Base-by-base conservation (phyloP, 2,888 invertebrate species). In the Phytoseiulus persimilis region DNA sequence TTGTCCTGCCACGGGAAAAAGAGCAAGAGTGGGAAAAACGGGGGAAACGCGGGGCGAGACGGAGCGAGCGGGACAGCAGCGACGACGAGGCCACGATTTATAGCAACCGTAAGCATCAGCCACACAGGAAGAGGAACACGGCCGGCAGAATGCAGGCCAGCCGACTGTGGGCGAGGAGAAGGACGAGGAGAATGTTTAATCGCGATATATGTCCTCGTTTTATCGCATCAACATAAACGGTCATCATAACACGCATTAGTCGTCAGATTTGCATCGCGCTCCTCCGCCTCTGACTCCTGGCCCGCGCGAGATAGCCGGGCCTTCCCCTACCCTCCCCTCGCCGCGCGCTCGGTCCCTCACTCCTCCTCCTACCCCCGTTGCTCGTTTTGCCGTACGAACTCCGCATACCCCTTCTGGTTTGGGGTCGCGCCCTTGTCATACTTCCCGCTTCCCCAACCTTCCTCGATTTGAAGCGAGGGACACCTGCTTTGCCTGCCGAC, bases 151-250 rank as follows among this genome's bases (percentile, higher is more conserved):
- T 46, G 46, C 46, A 46, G 46, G 9, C 9, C 9, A 65, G 65
- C 18, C 14, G 18, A 18, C 23, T 18, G 65, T 14, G 28, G 65
- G 18, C 23, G 65, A 65, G 65, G 39, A 39, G 83, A 83, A n/a
- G 83, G 31, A 83, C 14, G 83, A n/a, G 83, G n/a, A 45, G 87
- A 28, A 32, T 87, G 87, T 87, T 87, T 87, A 87, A 87, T 87
- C 87, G 87, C 87, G 87, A 87, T 87, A 87, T 32, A 87, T 87
- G 33, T 87, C 87, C 39, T 32, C 87, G 33, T 32, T 87, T 87
- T 87, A 87, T 87, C 87, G 87, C 87, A 87, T 87, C 87, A 87
- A 87, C 87, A 87, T 87, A 33, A 87, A 87, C 87, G 87, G 45
- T 45, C 39, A 45, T n/a, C 87, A 65, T 65, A 65, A 14, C 65